phyloP scores from a whole-genome alignment of 1,140 invertebrate genomes.

The Maniola jurtina region DNA sequence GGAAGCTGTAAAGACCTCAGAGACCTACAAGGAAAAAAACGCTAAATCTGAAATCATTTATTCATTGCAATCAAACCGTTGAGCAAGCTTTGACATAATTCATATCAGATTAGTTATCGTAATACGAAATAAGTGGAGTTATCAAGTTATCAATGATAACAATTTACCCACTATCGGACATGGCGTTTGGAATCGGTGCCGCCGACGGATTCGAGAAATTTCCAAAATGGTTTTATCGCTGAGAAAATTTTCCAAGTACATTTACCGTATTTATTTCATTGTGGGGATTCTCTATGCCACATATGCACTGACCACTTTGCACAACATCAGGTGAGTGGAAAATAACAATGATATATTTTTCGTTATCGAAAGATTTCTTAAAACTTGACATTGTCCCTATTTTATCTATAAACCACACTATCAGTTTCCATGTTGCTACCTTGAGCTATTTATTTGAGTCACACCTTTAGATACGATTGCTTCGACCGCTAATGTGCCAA shows the following conservation, averaged over 20 bases:
- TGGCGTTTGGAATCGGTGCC: conserved; percentile 8
- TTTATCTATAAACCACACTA: neutral
- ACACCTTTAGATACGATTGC: neutral
- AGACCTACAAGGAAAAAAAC: too few relatives aligned
- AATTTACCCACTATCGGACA: conserved; percentile 27
- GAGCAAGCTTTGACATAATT: neutral
- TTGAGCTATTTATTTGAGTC: neutral
- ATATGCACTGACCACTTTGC: conserved; percentile 17
- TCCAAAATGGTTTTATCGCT: conserved; percentile 37
- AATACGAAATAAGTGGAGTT: conserved; percentile 17
- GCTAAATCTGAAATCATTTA: too few relatives aligned
- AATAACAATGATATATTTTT: neutral
- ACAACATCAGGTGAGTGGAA: conserved; percentile 31
- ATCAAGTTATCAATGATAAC: conserved; percentile 18
- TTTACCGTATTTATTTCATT: conserved; percentile 29
- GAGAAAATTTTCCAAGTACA: conserved; percentile 28
- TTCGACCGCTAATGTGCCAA: too few relatives aligned
- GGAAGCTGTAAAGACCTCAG: too few relatives aligned
- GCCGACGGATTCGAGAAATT: conserved; percentile 32
- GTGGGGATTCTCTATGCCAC: conserved; percentile 25
- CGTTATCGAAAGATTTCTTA: conserved; percentile 1
- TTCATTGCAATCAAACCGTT: neutral
- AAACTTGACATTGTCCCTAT: neutral
- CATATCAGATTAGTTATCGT: conserved; percentile 19
- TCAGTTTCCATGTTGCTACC: neutral